Percentiles rank a stretch among this genome's conserved stretches.
Evolutionary conservation across 2,888 invertebrate species (phyloP).

Genomic region (Erannis defoliaria): DNA sequence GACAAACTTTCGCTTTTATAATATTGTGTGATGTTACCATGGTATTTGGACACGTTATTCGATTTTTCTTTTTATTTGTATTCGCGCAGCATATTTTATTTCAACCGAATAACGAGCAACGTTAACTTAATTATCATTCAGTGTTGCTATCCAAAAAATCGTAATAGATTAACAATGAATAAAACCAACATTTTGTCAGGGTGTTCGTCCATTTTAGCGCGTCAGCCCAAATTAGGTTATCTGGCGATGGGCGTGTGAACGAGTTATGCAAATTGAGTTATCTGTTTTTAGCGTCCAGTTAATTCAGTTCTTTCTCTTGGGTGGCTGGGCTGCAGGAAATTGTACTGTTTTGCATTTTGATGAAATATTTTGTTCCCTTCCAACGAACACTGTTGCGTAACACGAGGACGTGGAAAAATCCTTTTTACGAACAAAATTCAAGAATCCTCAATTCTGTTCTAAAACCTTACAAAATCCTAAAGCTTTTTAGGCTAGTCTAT

Average conservation of each 20-base stretch:
- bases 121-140: slow-evolving; percentile 14
- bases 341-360: slow-evolving; percentile 82
- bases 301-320: slow-evolving; percentile 77
- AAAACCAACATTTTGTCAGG: slow-evolving; percentile 46
- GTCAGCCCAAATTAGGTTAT: slow-evolving; percentile 76
- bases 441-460: not conserved
- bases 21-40: not conserved
- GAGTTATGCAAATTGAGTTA: slow-evolving; percentile 83
- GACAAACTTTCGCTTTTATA: no score
- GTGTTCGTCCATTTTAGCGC: slow-evolving; percentile 63
- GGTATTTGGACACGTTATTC: no score
- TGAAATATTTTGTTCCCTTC: slow-evolving; percentile 69
- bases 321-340: slow-evolving; percentile 62
- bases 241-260: slow-evolving; percentile 72
- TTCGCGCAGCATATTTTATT: not conserved
- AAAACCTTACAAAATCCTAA: no score
- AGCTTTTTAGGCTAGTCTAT: no score
- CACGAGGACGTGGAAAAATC: not conserved
- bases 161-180: slow-evolving; percentile 46
- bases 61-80: not conserved
- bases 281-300: slow-evolving; percentile 81
- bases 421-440: not conserved
- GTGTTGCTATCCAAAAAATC: slow-evolving; percentile 15
- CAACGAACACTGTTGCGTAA: slow-evolving; percentile 42
- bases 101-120: not conserved